These are phyloP conservation scores for Dorcus hopei DNA, from an alignment of 2,888 invertebrate genomes.

Conservation along the genomic window DNA sequence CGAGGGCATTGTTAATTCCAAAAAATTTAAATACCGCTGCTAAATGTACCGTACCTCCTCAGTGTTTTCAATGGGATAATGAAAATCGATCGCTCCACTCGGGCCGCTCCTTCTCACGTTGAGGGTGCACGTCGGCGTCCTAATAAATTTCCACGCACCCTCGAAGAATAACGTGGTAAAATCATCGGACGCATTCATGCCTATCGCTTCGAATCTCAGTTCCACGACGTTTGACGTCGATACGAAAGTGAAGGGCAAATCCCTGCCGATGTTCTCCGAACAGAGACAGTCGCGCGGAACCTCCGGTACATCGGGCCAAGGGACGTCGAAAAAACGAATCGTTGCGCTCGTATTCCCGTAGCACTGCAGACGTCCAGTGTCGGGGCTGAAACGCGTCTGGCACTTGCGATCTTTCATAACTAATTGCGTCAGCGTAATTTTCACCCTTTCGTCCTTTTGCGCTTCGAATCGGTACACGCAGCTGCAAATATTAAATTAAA, in stretches of 20 bases:
- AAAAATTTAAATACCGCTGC: not conserved
- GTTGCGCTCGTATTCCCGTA: constrained; percentile 68
- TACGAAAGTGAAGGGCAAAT: constrained; percentile 69
- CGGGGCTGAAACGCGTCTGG: constrained; percentile 59
- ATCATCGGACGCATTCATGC: constrained; percentile 84
- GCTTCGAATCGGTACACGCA: constrained; percentile 88
- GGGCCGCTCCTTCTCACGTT: constrained; percentile 70
- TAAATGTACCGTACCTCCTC: constrained; percentile 36
- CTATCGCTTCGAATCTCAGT: constrained; percentile 74
- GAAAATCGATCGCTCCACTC: constrained; percentile 71
- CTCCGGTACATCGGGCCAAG: constrained; percentile 68
- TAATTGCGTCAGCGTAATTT: constrained; percentile 72
- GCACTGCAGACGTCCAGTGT: constrained; percentile 69
- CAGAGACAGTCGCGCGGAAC: constrained; percentile 79
- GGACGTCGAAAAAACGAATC: constrained; percentile 71
- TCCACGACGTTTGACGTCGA: constrained; percentile 76
- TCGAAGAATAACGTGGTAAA: constrained; percentile 82
- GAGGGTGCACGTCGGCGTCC: constrained; percentile 65
- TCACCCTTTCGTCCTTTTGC: constrained; percentile 75
- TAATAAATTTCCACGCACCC: constrained; percentile 77
- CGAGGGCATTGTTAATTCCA: constrained; percentile 3
- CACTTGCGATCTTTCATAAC: constrained; percentile 55
- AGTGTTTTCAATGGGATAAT: constrained; percentile 36
- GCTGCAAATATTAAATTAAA: constrained; percentile 49
- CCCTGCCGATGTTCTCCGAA: constrained; percentile 53